Evolutionary conservation across 2,888 invertebrate genomes (phyloP), one percentile per base, ranked within the genome.

Genomic region (Callimorpha dominula): DNA sequence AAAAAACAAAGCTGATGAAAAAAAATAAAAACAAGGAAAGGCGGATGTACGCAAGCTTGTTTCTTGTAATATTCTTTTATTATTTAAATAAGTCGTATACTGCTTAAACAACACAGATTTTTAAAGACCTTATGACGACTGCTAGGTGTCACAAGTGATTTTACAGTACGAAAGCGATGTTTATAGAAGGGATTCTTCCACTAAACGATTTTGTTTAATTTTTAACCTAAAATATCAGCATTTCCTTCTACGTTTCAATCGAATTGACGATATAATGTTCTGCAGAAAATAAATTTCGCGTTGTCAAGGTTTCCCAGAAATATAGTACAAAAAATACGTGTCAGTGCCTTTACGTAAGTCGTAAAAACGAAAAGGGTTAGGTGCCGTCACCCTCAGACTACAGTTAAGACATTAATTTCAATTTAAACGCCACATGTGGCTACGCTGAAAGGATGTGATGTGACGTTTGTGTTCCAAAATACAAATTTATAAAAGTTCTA

Each of bases 301-400:
- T 57, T 57, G 20, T 57, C 57, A 20, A 57, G 20, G 20, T 20
- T 57, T 20, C 20, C 20, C n/a, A 57, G n/a, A 54, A 20, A 20
- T 54, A 20, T 65, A 72, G 31, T 31, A 31, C 65, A 75, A 75
- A 72, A 78, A 73, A 71, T 64, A 73, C 60, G 67, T 70, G 66
- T 65, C 57, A 71, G 65, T 60, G 63, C 52, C 31, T 63, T 74
- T 72, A 70, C 67, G 68, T 68, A 57, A 77, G 72, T 74, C 77
- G 76, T 81, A 78, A 78, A 80, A 83, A 57, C 43, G 65, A 76
- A 83, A 83, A 81, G 73, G 83, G 73, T 73, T 77, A 50, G 76
- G 64, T 74, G 49, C 67, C 43, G 20, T 49, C 70, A 40, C 40
- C 65, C 49, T 74, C 70, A 73, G 64, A 70, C 65, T 69, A 68